Evolutionary conservation across 2,113 vertebrate genomes (phyloP), one percentile per base, ranked within the genome.

Genomic region (Penelope pileata): DNA sequence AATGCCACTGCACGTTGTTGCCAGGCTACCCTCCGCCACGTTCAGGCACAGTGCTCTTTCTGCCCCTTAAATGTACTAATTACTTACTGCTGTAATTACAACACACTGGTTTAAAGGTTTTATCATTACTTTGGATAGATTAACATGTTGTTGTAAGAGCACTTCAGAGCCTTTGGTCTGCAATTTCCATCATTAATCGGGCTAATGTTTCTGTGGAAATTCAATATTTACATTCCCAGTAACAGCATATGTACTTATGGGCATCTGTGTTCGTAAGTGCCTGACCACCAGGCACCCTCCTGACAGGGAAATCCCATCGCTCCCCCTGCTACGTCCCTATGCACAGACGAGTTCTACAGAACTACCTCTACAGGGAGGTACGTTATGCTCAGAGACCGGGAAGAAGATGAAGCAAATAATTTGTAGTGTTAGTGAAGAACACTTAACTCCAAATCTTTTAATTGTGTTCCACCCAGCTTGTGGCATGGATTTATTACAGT

Each of bases 71-170:
- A 84, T 29, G 17, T 50, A 87, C 62, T 87, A 84, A 90, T 83
- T 92, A 83, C 78, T 90, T 83, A 69, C 19, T 64, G 42, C 60
- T 47, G 38, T 74, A 92, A 93, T 93, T 80, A 87, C 58, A 70
- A 50, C 63, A 69, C 19, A 36, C 63, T 84, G 66, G 60, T 78
- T 82, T 77, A 83, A 82, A 92, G 75, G 66, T 68, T 86, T 82
- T 73, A 53, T 68, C 82, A 78, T 74, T 79, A 64, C 30, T 86
- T 90, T 68, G 47, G 54, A 51, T 72, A 86, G 81, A 78, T 86
- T 68, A 92, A 58, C 60, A 38, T 9, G 36, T 40, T 60, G 58
- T 66, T 77, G 53, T 74, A 69, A 78, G 70, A 89, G n/a, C n/a
- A 53, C 48, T 78, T 74, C n/a, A 64, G 59, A 89, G 70, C 29